Conservation (phyloP, 2,888 invertebrate genomes). For the Tanypteryx hageni region DNA sequence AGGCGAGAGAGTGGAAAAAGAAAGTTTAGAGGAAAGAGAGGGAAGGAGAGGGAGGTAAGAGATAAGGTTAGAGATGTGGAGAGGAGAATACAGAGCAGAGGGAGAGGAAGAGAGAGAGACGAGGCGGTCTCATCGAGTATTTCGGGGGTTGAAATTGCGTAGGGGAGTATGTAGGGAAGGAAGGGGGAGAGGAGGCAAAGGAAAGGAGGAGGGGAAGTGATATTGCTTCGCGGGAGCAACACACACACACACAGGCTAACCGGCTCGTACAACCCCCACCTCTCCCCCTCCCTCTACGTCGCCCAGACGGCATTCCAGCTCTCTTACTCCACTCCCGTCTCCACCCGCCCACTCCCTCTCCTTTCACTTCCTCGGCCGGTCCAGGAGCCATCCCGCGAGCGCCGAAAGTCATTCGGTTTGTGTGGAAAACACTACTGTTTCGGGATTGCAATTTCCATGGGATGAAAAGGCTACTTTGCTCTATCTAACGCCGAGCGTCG, state of each 20-base stretch:
- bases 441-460: no score
- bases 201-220: neutral
- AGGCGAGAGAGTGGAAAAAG: no score
- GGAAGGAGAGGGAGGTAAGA: neutral
- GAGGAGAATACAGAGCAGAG: neutral
- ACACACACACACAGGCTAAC: neutral
- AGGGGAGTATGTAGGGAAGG: neutral
- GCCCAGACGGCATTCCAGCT: conserved; percentile 43
- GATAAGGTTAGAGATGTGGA: neutral
- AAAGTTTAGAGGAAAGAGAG: neutral
- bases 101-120: neutral
- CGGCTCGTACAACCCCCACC: neutral
- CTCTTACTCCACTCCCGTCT: neutral
- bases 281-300: neutral
- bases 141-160: neutral
- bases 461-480: no score
- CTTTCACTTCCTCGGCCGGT: neutral
- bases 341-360: neutral
- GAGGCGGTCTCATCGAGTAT: neutral
- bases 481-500: no score
- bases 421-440: neutral
- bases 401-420: neutral
- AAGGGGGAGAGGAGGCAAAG: neutral
- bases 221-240: conserved; percentile 13
- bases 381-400: conserved; percentile 29